phyloP scores from a whole-genome alignment of 92 coral and sea anemone genomes.

The Scolanthus callimorphus region DNA sequence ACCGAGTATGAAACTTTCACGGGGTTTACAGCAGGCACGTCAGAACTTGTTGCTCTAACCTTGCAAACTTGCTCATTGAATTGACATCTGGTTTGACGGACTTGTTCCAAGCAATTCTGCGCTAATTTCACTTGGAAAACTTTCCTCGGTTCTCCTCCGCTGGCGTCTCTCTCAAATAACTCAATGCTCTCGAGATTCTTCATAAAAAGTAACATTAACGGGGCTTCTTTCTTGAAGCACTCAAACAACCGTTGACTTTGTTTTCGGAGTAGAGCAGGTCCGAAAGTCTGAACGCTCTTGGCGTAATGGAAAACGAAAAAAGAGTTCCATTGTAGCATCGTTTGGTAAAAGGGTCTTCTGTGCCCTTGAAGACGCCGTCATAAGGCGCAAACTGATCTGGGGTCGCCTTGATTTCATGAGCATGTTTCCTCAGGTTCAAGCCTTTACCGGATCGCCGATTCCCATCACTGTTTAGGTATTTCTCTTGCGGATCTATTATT shows the following conservation, averaged over 20 bases:
- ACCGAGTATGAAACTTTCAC: conserved; percentile 37
- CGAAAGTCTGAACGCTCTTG: conserved; percentile 51
- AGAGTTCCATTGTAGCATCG: conserved; percentile 59
- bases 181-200: conserved; percentile 59
- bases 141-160: conserved; percentile 13
- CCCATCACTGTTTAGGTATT: conserved; percentile 46
- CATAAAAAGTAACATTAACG: conserved; percentile 58
- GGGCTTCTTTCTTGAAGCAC: conserved; percentile 59
- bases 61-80: conserved; percentile 28
- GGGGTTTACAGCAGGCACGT: conserved; percentile 11
- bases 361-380: conserved; percentile 46
- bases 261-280: conserved; percentile 75
- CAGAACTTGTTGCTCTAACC: background rate
- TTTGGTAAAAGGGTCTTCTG: conserved; percentile 17
- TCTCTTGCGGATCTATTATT: conserved; percentile 87
- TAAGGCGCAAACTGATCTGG: conserved; percentile 77
- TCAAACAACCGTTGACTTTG: conserved; percentile 52
- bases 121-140: conserved; percentile 66
- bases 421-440: conserved; percentile 12
- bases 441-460: conserved; percentile 63
- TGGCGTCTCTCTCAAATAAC: conserved; percentile 37
- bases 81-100: conserved; percentile 43
- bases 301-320: conserved; percentile 82
- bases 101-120: conserved; percentile 34
- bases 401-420: conserved; percentile 9